Base-by-base conservation (phyloP, 2,113 vertebrate species). In the Protobothrops flavoviridis region DNA sequence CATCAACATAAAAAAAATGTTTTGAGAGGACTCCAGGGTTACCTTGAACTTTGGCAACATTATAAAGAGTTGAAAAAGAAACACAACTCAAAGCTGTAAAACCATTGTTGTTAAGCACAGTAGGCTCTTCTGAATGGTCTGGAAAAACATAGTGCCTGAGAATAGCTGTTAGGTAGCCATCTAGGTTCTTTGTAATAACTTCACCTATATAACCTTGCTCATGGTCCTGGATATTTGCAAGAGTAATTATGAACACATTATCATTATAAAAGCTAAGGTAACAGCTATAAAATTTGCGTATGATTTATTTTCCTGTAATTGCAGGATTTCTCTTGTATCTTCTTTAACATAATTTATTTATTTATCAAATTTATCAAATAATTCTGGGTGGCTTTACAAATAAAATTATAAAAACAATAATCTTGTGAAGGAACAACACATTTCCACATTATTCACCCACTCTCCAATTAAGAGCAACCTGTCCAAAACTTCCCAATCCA, bases 11-110 rank as follows among this genome's bases (percentile, higher is more conserved):
- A 96, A 98, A 98, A 96, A 98, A 98, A 50, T 50, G 9, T 96
- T n/a, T 85, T 93, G 95, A 1, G 0, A 0, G 4, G 97, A 95
- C 0, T 45, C 94, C 93, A 99, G 92, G 17, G 95, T 96, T 2
- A 98, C 98, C 88, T 98, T 98, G 57, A 98, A 98, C 69, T 96
- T 97, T 43, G 97, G 97, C 85, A 97, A 93, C 94, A 97, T 96
- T 97, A 88, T 33, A 91, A 56, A 91, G 43, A 43, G 1, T 5
- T 57, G 33, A 24, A 43, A 55, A 20, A 5, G 56, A 29, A 61
- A 52, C 21, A 56, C n/a, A 56, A 88, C 7, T 5, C 13, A 56
- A 88, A 88, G 9, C 17, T 56, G 1, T 52, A 81, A 33, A 81
- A 81, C 24, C 45, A 48, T 4, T 86, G 21, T 56, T 39, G 69